Evolutionary conservation across 2,113 vertebrate genomes (phyloP).

Genomic region (Coreoperca whiteheadi): DNA sequence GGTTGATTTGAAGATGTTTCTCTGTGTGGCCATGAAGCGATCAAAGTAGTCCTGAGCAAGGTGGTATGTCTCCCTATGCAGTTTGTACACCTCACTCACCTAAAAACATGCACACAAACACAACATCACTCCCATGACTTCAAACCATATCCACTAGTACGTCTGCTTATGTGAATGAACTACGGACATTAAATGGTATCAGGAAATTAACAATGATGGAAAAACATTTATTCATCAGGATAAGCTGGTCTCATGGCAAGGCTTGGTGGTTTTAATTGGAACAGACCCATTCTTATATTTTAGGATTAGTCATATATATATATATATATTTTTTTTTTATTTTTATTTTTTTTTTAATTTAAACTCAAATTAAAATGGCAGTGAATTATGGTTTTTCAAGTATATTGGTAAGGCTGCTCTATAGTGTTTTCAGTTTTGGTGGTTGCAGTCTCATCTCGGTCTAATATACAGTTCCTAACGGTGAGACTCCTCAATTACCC

Average conservation of each 20-base stretch:
- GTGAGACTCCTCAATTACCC: too few species aligned
- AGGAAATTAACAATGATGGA: too few species aligned
- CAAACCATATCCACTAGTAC: not conserved
- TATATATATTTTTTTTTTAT: too few species aligned
- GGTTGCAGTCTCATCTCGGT: too few species aligned
- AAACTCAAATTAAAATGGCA: not conserved
- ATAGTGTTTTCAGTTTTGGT: too few species aligned
- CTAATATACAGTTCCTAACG: too few species aligned
- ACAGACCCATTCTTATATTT: not conserved
- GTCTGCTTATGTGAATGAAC: not conserved
- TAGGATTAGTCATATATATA: too few species aligned
- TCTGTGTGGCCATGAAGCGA: constrained; percentile 96
- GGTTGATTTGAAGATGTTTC: constrained; percentile 90
- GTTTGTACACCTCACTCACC: constrained; percentile 96
- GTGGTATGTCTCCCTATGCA: constrained; percentile 96
- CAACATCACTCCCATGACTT: not conserved
- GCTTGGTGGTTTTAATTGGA: not conserved
- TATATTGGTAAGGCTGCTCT: too few species aligned
- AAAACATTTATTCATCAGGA: not conserved
- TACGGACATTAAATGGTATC: not conserved
- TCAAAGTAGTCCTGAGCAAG: constrained; percentile 97
- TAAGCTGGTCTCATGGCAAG: not conserved
- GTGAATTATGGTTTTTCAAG: not conserved
- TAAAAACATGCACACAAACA: constrained; percentile 59
- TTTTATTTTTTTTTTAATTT: too few species aligned